phyloP scores from a whole-genome alignment of 2,113 vertebrate species.

The Pipa parva region DNA sequence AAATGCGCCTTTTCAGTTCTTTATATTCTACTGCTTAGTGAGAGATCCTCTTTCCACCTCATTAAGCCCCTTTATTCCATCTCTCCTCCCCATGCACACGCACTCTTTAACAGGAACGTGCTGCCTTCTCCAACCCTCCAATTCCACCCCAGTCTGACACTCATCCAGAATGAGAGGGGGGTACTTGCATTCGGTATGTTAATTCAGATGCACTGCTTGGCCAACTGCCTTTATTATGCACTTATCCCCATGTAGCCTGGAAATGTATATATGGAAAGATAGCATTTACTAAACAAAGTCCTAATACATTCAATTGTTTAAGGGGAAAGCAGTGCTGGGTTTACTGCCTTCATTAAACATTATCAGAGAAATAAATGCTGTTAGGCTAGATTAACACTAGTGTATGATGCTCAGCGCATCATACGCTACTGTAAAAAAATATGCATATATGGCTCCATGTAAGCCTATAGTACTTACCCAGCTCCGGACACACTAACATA shows the following conservation, averaged over 20 bases:
- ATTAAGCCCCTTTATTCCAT: constrained; percentile 28
- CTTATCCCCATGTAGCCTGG: background rate
- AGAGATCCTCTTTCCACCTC: constrained; percentile 40
- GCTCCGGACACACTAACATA: too few species aligned
- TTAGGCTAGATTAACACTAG: background rate
- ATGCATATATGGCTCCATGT: too few species aligned
- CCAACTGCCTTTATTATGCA: background rate
- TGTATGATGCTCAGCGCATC: too few species aligned
- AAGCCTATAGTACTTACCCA: too few species aligned
- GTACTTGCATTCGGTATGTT: constrained; percentile 4
- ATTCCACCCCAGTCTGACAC: constrained; percentile 12
- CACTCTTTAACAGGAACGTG: constrained; percentile 32
- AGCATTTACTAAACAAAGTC: background rate
- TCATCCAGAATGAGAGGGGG: background rate
- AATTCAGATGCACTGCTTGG: background rate
- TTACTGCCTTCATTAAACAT: constrained; percentile 5
- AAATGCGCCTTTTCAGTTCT: constrained; percentile 31
- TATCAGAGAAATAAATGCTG: background rate
- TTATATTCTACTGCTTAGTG: constrained; percentile 22
- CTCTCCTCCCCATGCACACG: constrained; percentile 34
- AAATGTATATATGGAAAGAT: background rate
- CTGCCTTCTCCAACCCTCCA: constrained; percentile 19
- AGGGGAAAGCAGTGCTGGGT: background rate
- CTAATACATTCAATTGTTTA: background rate
- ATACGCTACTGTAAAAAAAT: too few species aligned